Evolutionary conservation across 2,888 invertebrate genomes (phyloP), one percentile per base, ranked within the genome.

Genomic region (Nephrotoma guestfalica): DNA sequence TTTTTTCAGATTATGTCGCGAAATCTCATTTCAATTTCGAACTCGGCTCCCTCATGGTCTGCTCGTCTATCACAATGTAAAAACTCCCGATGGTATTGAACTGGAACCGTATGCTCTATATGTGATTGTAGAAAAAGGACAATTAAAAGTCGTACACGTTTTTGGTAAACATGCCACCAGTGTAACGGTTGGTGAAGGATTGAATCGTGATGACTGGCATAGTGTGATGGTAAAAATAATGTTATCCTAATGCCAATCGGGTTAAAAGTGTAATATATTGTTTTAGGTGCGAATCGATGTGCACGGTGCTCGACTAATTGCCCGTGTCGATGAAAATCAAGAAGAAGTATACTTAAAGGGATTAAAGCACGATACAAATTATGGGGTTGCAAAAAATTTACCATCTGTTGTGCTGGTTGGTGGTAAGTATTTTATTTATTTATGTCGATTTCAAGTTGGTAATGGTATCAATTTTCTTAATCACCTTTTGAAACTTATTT

Each of bases 151-250:
- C 87, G 97, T 97, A 7, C 97, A 97, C 90, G 97, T 97, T 41
- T 97, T 97, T 90, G 97, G 97, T 4, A 97, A 97, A 90, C 95
- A 96, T 90, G 94, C 96, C 86, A 97, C 97, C 43, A 92, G 91
- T 89, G 94, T 97, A 83, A 97, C 96, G 0, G 97, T 97, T 4
- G 97, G 97, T 51, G 94, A 97, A 91, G 97, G 97, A 3, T 91
- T 97, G 87, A 97, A 97, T 91, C 94, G 96, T 88, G 97, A 97
- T 90, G 95, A 96, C 89, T 97, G 97, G 97, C 97, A 97, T 90
- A 95, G 95, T 89, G 97, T 97, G 15, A 95, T 95, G 87, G 97
- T 95, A 89, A 91, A 91, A 91, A 91, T 90, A 7, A 41, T 6
- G 7, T 86, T 47, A n/a, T 47, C 0, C 0, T 83, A 41, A 41